These are phyloP conservation scores for Nymphicus hollandicus DNA, from an alignment of 2,113 vertebrate genomes.

Conservation along the genomic window DNA sequence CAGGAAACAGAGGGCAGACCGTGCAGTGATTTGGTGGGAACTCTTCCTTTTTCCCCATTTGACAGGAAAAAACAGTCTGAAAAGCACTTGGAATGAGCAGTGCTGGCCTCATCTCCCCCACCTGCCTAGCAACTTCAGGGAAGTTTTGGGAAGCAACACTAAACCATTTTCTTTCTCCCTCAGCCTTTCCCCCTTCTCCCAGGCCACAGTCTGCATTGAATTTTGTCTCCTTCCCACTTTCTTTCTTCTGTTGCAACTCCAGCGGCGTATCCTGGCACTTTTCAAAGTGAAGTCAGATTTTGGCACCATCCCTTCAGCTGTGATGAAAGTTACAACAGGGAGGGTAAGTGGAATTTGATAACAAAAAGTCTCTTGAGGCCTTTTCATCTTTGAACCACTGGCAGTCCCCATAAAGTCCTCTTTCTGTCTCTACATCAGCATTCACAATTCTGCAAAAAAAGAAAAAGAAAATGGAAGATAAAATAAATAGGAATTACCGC, in stretches of 20 bases:
- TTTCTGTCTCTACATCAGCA: slow-evolving; percentile 17
- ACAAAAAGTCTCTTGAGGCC: slow-evolving; percentile 21
- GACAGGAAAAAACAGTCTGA: background rate
- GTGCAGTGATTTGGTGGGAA: background rate
- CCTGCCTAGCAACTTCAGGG: slow-evolving; percentile 23
- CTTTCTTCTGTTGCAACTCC: slow-evolving; percentile 33
- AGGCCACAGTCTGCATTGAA: background rate
- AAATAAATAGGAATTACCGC: slow-evolving; percentile 34
- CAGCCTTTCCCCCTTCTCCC: background rate
- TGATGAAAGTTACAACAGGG: slow-evolving; percentile 46
- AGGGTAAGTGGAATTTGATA: slow-evolving; percentile 61
- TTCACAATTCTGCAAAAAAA: background rate
- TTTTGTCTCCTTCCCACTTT: slow-evolving; percentile 2
- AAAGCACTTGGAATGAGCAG: background rate
- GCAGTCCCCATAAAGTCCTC: slow-evolving; percentile 1
- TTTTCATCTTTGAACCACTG: slow-evolving; percentile 57
- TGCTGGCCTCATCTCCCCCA: background rate
- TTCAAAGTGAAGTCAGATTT: slow-evolving; percentile 13
- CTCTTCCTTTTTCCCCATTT: background rate
- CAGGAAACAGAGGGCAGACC: background rate
- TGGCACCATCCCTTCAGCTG: slow-evolving; percentile 24
- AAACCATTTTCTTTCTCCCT: background rate
- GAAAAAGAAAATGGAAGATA: slow-evolving; percentile 2
- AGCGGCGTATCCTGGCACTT: slow-evolving; percentile 34
- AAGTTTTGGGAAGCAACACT: background rate